A percentile compares a stretch with the other conserved stretches of the same genome.
These are phyloP conservation scores for Sminthopsis crassicaudata DNA, from an alignment of 2,113 vertebrate genomes.

Conservation along the genomic window DNA sequence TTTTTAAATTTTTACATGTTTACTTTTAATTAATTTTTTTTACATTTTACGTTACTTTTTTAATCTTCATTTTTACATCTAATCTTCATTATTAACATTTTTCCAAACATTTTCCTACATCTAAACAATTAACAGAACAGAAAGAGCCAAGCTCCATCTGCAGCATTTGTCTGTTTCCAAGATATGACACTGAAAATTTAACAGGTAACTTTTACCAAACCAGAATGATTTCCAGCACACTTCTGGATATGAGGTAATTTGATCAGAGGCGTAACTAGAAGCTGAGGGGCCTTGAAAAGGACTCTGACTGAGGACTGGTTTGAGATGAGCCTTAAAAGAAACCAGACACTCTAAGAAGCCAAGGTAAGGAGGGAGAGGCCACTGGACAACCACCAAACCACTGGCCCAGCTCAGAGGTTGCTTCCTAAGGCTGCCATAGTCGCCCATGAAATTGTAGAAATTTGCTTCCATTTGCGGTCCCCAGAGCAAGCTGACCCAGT, in stretches of 20 bases:
- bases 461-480: background rate
- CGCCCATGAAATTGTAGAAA: background rate
- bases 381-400: background rate
- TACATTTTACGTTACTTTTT: too few species aligned
- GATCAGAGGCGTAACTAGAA: background rate
- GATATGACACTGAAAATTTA: background rate
- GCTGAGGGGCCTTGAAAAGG: background rate
- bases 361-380: background rate
- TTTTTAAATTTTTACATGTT: too few species aligned
- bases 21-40: too few species aligned
- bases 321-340: background rate
- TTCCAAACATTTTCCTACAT: background rate
- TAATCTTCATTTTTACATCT: background rate
- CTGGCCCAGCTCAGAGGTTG: background rate
- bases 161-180: background rate
- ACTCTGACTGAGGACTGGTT: background rate
- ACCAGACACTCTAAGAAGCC: background rate
- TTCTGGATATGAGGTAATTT: background rate
- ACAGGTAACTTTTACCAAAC: background rate
- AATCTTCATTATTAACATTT: background rate
- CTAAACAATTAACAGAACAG: background rate
- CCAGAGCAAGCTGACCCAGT: background rate
- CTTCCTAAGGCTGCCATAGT: background rate
- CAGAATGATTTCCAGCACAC: background rate
- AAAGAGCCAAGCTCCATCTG: background rate